These are phyloP conservation scores for Arvicanthis niloticus DNA, from an alignment of 2,113 vertebrate species.

Conservation along the genomic window DNA sequence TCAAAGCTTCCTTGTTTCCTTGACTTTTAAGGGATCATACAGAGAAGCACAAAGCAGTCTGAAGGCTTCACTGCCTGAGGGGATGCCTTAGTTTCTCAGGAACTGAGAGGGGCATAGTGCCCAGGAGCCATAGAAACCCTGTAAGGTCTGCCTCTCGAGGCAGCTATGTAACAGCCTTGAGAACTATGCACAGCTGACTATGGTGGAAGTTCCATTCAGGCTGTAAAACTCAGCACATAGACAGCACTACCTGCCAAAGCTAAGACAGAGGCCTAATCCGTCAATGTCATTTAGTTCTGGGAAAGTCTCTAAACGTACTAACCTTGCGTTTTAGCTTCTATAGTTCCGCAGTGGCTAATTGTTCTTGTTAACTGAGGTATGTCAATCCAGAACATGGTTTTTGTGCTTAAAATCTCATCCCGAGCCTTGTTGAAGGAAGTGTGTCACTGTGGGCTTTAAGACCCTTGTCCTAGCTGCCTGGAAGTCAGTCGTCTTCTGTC, in stretches of 20 bases:
- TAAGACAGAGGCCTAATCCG: background rate
- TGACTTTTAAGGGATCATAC: background rate
- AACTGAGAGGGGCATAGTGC: background rate
- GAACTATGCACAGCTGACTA: background rate
- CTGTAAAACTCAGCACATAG: background rate
- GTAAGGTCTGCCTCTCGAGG: background rate
- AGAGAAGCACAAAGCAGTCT: background rate
- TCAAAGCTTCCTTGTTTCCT: background rate
- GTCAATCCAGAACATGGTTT: background rate
- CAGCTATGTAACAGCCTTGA: background rate
- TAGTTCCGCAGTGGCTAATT: background rate
- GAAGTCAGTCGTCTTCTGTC: too few species aligned
- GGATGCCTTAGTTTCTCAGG: background rate
- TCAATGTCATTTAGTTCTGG: background rate
- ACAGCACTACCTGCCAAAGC: background rate
- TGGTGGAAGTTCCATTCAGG: background rate
- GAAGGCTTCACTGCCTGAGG: background rate
- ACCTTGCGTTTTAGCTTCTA: background rate
- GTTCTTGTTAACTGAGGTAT: background rate
- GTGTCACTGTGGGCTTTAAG: too few species aligned
- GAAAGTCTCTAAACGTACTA: background rate
- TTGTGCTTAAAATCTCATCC: background rate
- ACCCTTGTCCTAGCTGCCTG: too few species aligned
- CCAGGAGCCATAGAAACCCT: background rate
- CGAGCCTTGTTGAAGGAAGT: too few species aligned